Conservation (phyloP, 2,113 vertebrate genomes). For the Micronisus gabar region DNA sequence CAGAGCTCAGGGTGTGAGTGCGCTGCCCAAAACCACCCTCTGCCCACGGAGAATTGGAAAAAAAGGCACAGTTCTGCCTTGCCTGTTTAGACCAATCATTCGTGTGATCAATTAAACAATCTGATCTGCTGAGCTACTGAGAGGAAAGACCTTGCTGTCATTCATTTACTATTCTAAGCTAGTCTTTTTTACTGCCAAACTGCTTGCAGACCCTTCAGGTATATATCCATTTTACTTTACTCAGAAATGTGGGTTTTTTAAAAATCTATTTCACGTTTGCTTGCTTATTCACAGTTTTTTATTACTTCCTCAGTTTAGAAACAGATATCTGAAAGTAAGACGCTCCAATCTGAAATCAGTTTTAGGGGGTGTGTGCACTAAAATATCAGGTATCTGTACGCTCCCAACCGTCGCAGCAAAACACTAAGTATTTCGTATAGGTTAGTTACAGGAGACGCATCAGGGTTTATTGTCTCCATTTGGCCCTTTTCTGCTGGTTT, state of each 20-base stretch:
- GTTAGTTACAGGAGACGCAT: neutral
- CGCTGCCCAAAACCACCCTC: neutral
- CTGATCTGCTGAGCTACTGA: too few relatives aligned
- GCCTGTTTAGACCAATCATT: rapidly evolving
- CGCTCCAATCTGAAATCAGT: neutral
- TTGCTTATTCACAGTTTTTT: neutral
- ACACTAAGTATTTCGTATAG: neutral
- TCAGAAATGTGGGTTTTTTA: rapidly evolving
- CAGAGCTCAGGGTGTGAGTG: neutral
- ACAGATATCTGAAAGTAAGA: neutral
- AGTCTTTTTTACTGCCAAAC: neutral
- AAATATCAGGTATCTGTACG: too few relatives aligned
- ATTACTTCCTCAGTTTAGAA: neutral
- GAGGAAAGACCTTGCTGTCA: neutral
- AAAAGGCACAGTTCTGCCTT: neutral
- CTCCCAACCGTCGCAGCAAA: neutral
- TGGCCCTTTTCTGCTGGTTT: neutral
- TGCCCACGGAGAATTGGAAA: rapidly evolving
- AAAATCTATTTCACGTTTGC: neutral
- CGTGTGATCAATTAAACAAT: neutral
- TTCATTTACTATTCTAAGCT: too few relatives aligned
- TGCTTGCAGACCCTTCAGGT: neutral
- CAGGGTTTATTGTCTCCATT: too few relatives aligned
- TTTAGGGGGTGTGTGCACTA: rapidly evolving
- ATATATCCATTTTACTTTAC: neutral